phyloP scores from a whole-genome alignment of 1,140 invertebrate genomes.

The Brachionus manjavacas region DNA sequence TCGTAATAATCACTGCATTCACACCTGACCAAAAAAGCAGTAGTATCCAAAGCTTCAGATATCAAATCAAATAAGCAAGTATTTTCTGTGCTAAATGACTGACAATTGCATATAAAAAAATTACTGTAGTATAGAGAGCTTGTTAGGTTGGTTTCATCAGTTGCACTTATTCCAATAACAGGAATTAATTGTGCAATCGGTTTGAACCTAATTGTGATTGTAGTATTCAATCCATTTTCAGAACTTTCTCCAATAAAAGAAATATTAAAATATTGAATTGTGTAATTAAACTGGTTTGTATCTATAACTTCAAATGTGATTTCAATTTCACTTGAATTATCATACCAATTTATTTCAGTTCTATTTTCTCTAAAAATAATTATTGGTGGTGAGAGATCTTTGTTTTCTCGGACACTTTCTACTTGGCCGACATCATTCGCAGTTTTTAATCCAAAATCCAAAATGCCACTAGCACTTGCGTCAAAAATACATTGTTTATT shows the following conservation, averaged over 20 bases:
- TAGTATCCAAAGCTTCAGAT: background rate
- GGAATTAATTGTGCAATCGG: background rate
- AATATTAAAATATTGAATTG: no score
- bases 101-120: background rate
- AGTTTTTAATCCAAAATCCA: background rate
- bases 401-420: background rate
- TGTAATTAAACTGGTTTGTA: background rate
- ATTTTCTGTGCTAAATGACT: background rate
- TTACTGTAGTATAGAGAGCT: background rate
- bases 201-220: background rate
- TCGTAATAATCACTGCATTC: constrained; percentile 7
- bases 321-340: background rate
- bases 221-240: background rate
- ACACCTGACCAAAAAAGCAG: background rate
- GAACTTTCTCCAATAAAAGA: no score
- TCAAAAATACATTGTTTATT: background rate
- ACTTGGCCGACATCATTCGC: background rate
- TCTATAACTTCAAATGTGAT: background rate
- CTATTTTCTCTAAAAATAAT: background rate
- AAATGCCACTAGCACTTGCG: background rate
- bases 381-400: background rate
- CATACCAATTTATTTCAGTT: background rate
- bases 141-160: background rate
- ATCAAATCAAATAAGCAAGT: background rate
- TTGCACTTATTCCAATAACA: background rate